Conservation (phyloP, 2,797 vertebrate species). For the Hydrocynus forskahlii region DNA sequence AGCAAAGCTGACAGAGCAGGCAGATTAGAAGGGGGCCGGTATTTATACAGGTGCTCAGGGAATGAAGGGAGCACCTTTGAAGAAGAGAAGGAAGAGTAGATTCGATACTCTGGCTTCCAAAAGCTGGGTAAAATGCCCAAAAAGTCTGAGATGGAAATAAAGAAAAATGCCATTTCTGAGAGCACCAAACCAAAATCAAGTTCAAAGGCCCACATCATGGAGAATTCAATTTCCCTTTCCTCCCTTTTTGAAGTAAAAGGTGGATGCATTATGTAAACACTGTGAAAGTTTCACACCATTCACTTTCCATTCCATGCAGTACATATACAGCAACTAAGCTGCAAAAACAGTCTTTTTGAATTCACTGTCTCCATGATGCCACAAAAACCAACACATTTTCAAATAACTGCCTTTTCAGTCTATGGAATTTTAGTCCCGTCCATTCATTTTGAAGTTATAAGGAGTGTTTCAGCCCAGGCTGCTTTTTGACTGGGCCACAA, state of each 20-base stretch:
- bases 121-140: neutral
- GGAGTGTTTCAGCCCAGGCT: neutral
- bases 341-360: neutral
- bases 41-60: conserved; percentile 56
- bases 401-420: neutral
- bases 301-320: neutral
- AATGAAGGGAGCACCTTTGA: conserved; percentile 41
- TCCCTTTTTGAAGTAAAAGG: neutral
- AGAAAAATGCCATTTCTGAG: conserved; percentile 9
- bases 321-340: neutral
- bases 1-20: neutral
- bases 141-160: conserved; percentile 3
- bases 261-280: neutral
- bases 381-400: neutral
- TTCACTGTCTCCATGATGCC: neutral
- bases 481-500: neutral
- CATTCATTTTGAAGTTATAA: too few species aligned
- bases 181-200: neutral
- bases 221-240: neutral
- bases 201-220: neutral
- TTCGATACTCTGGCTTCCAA: conserved; percentile 30
- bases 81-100: conserved; percentile 28
- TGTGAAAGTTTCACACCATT: neutral
- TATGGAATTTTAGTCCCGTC: too few species aligned
- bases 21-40: conserved; percentile 11